These are phyloP conservation scores for Orbicella faveolata DNA, from an alignment of 64 coral and sea anemone genomes.

Conservation along the genomic window DNA sequence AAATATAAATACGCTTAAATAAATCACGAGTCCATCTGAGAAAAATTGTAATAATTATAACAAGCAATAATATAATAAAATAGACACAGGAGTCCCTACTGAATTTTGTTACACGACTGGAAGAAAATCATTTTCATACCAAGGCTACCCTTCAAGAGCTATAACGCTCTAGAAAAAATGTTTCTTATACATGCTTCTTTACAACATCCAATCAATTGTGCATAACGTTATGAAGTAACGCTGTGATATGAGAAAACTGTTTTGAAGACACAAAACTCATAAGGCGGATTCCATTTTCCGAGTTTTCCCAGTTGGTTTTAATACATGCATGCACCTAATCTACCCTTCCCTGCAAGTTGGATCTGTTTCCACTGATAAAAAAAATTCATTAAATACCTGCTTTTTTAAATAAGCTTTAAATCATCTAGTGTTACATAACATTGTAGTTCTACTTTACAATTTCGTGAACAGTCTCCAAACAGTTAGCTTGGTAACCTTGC, in stretches of 20 bases:
- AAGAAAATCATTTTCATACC: not conserved
- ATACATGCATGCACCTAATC: too few relatives aligned
- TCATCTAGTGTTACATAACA: not conserved
- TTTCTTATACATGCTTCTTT: not conserved
- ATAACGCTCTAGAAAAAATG: not conserved
- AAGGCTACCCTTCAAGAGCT: too few relatives aligned
- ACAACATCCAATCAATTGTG: not conserved
- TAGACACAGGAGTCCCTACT: too few relatives aligned
- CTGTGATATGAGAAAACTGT: not conserved
- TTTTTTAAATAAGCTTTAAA: not conserved
- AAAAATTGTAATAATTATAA: not conserved
- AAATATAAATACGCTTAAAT: constrained; percentile 19
- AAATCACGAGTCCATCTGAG: not conserved
- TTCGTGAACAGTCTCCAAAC: too few relatives aligned
- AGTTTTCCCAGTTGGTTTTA: too few relatives aligned
- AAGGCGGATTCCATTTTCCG: not conserved
- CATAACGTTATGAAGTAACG: too few relatives aligned
- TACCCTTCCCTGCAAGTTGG: too few relatives aligned
- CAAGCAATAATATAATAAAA: not conserved
- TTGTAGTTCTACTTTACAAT: not conserved
- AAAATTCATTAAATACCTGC: not conserved
- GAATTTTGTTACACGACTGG: too few relatives aligned
- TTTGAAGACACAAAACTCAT: not conserved
- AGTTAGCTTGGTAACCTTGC: not conserved
- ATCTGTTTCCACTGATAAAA: too few relatives aligned